phyloP scores from a whole-genome alignment of 2,797 vertebrate species.

The Champsocephalus gunnari region DNA sequence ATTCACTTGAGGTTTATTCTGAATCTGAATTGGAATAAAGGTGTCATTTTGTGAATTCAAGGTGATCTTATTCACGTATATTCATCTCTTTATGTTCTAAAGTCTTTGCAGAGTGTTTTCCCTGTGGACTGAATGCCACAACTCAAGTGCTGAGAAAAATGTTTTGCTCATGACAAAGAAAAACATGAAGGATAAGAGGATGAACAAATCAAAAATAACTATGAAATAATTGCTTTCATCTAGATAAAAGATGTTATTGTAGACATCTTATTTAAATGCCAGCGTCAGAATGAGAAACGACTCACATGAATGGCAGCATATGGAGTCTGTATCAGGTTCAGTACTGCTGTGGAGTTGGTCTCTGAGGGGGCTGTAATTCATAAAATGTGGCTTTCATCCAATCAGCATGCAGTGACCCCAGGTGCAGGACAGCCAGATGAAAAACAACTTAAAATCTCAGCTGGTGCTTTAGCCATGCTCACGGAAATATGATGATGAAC shows the following conservation, averaged over 20 bases:
- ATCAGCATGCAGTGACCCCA: conserved; percentile 22
- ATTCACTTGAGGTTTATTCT: not conserved
- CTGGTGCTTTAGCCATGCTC: conserved; percentile 28
- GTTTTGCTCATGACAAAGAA: conserved; percentile 16
- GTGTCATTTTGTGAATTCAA: not conserved
- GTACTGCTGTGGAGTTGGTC: conserved; percentile 18
- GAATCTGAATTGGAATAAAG: not conserved
- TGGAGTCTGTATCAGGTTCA: conserved; percentile 16
- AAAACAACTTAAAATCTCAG: conserved; percentile 36
- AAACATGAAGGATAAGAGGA: not conserved
- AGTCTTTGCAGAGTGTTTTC: not conserved
- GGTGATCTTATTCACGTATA: not conserved
- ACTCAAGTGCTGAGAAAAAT: conserved; percentile 16
- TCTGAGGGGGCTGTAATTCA: conserved; percentile 25
- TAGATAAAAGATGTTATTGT: conserved; percentile 12
- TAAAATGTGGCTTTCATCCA: conserved; percentile 40
- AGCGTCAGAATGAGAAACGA: conserved; percentile 28
- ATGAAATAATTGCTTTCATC: conserved; percentile 16
- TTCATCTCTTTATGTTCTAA: conserved; percentile 4
- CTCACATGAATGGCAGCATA: conserved; percentile 31
- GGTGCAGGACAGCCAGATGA: conserved; percentile 38
- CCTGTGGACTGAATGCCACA: conserved; percentile 4
- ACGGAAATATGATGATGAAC: conserved; percentile 27
- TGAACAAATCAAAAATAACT: conserved; percentile 29
- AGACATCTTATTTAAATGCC: conserved; percentile 17